A percentile compares a stretch with the other conserved stretches of the same genome.
These are phyloP conservation scores for Zaprionus obscuricornis DNA, from an alignment of 2,888 invertebrate species.

Conservation along the genomic window DNA sequence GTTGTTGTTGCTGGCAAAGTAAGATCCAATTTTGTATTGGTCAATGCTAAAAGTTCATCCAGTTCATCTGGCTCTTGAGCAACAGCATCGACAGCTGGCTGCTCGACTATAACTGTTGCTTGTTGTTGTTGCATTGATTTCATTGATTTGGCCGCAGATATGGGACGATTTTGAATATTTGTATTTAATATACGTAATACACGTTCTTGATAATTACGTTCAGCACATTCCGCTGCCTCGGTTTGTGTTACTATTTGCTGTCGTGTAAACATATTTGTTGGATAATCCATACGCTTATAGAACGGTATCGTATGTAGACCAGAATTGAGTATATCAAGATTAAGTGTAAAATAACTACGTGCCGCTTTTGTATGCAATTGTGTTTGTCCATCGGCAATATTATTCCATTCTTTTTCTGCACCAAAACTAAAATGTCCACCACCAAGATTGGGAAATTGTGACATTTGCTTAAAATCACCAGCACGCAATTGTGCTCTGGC, in stretches of 20 bases:
- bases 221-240: constrained; percentile 75
- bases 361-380: constrained; percentile 75
- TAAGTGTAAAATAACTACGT: constrained; percentile 83
- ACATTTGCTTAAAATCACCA: constrained; percentile 82
- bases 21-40: constrained; percentile 50
- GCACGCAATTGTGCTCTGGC: constrained; percentile 79
- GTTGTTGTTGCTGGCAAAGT: too few relatives aligned
- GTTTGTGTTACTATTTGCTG: constrained; percentile 78
- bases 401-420: constrained; percentile 84
- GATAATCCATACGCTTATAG: constrained; percentile 83
- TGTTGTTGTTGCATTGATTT: constrained; percentile 25
- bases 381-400: constrained; percentile 65
- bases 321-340: constrained; percentile 82
- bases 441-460: constrained; percentile 80
- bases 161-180: too few relatives aligned
- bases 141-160: constrained; percentile 38
- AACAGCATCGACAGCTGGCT: not conserved
- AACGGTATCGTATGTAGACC: constrained; percentile 84
- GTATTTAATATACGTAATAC: constrained; percentile 63
- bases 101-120: not conserved
- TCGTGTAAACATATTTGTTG: constrained; percentile 82
- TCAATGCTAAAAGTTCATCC: constrained; percentile 79
- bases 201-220: constrained; percentile 72
- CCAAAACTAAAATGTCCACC: constrained; percentile 83
- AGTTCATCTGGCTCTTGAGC: constrained; percentile 70